A percentile compares a stretch with the other conserved stretches of the same genome.
Evolutionary conservation across 2,888 invertebrate genomes (phyloP).

Genomic region (Spilosoma lubricipeda): DNA sequence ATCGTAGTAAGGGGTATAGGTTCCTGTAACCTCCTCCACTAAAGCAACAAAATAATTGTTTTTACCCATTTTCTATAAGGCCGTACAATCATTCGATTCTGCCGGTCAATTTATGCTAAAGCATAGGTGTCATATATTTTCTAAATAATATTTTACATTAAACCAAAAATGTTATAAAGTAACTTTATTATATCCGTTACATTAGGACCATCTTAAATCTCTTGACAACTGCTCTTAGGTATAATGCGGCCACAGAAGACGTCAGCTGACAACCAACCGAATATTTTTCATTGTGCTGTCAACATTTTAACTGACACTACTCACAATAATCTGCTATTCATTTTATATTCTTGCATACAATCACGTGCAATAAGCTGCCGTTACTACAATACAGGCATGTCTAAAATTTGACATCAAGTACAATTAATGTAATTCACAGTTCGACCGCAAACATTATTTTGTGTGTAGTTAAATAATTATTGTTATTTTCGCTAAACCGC

Average conservation of each 20-base stretch:
- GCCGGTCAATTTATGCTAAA: background rate
- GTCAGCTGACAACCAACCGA: slow-evolving; percentile 75
- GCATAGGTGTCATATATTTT: background rate
- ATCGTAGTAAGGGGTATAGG: too few species aligned
- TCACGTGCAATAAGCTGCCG: slow-evolving; percentile 74
- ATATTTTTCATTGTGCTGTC: slow-evolving; percentile 82
- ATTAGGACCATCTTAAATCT: slow-evolving; percentile 38
- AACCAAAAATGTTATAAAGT: background rate
- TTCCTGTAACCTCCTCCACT: too few species aligned
- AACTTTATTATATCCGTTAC: slow-evolving; percentile 2
- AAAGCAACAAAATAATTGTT: too few species aligned
- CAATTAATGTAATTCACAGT: slow-evolving; percentile 74
- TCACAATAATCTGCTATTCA: slow-evolving; percentile 82
- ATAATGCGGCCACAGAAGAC: slow-evolving; percentile 62
- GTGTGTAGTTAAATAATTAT: slow-evolving; percentile 44
- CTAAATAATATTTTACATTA: background rate
- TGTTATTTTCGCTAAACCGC: slow-evolving; percentile 57
- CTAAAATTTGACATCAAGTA: slow-evolving; percentile 62
- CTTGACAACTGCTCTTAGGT: slow-evolving; percentile 66
- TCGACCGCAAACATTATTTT: slow-evolving; percentile 50
- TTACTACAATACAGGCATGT: slow-evolving; percentile 69
- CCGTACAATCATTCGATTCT: background rate
- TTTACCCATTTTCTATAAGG: too few species aligned
- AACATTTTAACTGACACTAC: slow-evolving; percentile 81
- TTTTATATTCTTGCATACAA: slow-evolving; percentile 79